Evolutionary conservation across 2,113 vertebrate genomes (phyloP), one percentile per base, ranked within the genome.

Genomic region (Sprattus sprattus): DNA sequence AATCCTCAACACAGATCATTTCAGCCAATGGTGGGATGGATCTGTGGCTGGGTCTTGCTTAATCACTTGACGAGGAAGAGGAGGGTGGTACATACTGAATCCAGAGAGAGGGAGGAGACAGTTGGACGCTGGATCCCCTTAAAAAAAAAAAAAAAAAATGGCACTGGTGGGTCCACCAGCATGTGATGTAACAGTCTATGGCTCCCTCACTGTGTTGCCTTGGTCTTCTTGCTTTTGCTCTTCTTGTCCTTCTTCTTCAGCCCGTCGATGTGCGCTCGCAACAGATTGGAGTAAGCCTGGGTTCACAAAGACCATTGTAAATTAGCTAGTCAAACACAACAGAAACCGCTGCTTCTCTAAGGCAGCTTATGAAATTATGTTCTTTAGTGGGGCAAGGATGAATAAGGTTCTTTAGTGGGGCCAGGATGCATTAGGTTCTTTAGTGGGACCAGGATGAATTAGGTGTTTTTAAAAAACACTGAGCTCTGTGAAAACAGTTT

Each of bases 161-260:
- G 45, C 80, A 50, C 50, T 60, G 46, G 28, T 47, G 45, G 60
- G 80, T 89, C 88, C 86, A 89, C 90, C 89, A 85, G 83, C 81
- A 52, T 16, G 18, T 25, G 28, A 78, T 39, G 32, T 15, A 39
- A 78, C 71, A 78, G 45, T 32, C 71, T 32, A 32, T 28, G 25
- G 28, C 28, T 60, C 83, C 32, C 22, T 99, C 96, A 99, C 93
- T 99, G 97, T 0, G 97, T 97, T 87, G 98, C 96, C 96, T 99
- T 99, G 89, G 94, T 97, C 93, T 99, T 99, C 96, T 99, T 99
- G 91, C 93, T 97, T 95, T 99, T 99, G 94, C 96, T 99, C 93
- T 99, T 99, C 91, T 99, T 99, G 92, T 99, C 98, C 91, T 99
- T 98, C 94, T 99, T 99, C 95, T 99, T 99, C 90, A 99, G 94